Conservation (phyloP, 2,888 invertebrate species). For the Seira musarum region DNA sequence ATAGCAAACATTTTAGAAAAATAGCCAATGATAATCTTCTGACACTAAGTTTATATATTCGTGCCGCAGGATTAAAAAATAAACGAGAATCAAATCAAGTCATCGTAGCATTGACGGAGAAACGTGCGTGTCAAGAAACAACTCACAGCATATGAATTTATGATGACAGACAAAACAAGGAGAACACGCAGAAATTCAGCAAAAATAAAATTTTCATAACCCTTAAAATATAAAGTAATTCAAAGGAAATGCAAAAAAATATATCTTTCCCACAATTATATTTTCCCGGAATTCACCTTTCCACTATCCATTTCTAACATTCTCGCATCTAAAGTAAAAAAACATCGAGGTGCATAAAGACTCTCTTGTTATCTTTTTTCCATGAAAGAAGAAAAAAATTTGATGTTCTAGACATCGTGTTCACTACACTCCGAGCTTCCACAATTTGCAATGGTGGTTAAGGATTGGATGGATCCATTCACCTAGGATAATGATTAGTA, state of each 20-base stretch:
- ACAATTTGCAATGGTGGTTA: slow-evolving; percentile 28
- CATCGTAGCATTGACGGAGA: background rate
- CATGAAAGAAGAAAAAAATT: too few relatives aligned
- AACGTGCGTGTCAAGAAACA: background rate
- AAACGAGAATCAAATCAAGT: background rate
- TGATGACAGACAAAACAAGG: background rate
- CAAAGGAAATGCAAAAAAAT: background rate
- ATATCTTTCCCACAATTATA: background rate
- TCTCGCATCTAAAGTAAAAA: background rate
- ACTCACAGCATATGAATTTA: background rate
- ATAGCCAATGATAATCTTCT: too few relatives aligned
- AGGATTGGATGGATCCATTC: background rate
- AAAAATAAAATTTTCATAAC: background rate
- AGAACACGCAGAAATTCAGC: background rate
- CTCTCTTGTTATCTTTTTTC: background rate
- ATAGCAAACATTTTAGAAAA: background rate
- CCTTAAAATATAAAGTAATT: background rate
- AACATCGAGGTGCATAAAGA: background rate
- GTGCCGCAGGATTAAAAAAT: background rate
- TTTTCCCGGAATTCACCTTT: background rate
- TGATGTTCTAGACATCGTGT: too few relatives aligned
- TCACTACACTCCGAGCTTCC: background rate
- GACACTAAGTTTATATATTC: background rate
- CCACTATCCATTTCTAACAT: background rate
- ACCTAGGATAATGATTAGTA: slow-evolving; percentile 17